phyloP scores from a whole-genome alignment of 2,888 invertebrate genomes.

The Drosophila mulleri region DNA sequence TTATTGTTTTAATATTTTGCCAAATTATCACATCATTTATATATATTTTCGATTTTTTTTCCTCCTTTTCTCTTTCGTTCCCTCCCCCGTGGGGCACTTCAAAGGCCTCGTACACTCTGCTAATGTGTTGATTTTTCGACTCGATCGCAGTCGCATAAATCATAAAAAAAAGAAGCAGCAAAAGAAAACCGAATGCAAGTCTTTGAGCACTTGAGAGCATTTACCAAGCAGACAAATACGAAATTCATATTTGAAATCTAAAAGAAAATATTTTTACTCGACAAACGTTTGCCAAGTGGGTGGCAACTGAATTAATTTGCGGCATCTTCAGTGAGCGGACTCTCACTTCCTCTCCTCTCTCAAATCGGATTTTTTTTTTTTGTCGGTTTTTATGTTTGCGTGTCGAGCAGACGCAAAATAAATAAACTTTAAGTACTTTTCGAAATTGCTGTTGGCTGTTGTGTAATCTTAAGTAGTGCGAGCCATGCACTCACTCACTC shows the following conservation, averaged over 20 bases:
- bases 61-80: background rate
- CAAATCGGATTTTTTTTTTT: no score
- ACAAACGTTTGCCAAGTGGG: conserved; percentile 71
- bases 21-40: conserved; percentile 78
- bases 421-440: conserved; percentile 82
- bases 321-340: conserved; percentile 29
- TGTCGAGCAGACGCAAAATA: conserved; percentile 78
- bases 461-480: conserved; percentile 78
- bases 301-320: conserved; percentile 80
- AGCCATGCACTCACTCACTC: conserved; percentile 62
- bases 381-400: conserved; percentile 73
- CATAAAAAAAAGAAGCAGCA: conserved; percentile 51
- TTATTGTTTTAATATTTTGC: conserved; percentile 72
- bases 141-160: conserved; percentile 69
- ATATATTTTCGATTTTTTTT: background rate
- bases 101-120: conserved; percentile 49
- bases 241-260: conserved; percentile 54
- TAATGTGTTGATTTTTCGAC: conserved; percentile 61
- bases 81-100: conserved; percentile 54
- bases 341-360: background rate
- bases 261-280: conserved; percentile 74
- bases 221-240: conserved; percentile 49
- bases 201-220: conserved; percentile 44
- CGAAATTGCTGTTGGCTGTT: conserved; percentile 77
- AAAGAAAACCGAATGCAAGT: conserved; percentile 26